Base-by-base conservation (phyloP, 2,888 invertebrate genomes). In the Invenusta paracnida region DNA sequence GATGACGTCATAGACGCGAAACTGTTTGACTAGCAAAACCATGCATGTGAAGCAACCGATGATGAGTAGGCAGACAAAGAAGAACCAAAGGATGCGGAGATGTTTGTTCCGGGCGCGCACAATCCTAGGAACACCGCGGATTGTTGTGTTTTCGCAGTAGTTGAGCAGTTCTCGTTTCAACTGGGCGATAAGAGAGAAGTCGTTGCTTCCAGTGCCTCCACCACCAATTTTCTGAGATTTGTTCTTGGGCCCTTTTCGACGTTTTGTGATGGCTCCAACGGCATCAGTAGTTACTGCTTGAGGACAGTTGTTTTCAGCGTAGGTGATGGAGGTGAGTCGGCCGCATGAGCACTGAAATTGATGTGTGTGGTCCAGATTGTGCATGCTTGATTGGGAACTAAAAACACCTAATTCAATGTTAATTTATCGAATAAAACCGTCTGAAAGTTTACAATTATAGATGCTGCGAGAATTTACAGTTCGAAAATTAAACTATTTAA, bases 111-210 rank as follows among this genome's bases (percentile, higher is more conserved):
- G 48, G 0, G 86, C 82, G 48, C 82, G 87, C 23, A 86, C 81
- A 30, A 86, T 86, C 0, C 86, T 81, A 0, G 86, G 86, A 11
- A 86, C 31, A 13, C 86, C 86, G 0, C 86, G 86, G 17, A 86
- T 86, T 13, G 86, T 86, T 28, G 86, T 86, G 81, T 87, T 86
- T 25, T 87, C 82, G 79, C 86, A 86, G 79, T 31, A 85, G n/a
- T 27, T 29, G 82, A 85, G 66, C 17, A 85, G 31, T 23, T 85
- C 84, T 11, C 25, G 17, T 73, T 73, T 73, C 11, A 73, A 25
- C 2, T 73, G 25, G 27, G 25, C 2, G 73, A 73, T 23, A 2
- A 73, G 73, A 5, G 73, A 73, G 48, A 48, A 48, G 48, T 5
- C 17, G 5, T 17, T 48, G 48, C 17, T 48, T 5, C 17, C 48